Base-by-base conservation (phyloP, 2,888 invertebrate species). In the Diarsia brunnea region DNA sequence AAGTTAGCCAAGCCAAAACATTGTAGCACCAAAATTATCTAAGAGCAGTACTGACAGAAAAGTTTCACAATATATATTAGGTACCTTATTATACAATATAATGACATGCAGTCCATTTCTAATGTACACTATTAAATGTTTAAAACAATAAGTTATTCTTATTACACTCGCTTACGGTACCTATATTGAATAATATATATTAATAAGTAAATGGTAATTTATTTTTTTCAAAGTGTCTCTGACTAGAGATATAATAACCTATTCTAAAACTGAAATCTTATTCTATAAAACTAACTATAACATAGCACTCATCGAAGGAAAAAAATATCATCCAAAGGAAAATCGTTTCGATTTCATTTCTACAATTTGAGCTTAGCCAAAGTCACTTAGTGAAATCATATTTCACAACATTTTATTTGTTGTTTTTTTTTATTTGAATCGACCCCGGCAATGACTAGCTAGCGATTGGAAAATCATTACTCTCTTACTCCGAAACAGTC, bases 161-260 rank as follows among this genome's bases (percentile, higher is more conserved):
- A 93, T 91, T 92, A 94, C 93, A 95, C 92, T 92, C 93, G 91
- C 93, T 93, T 94, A 94, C 86, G 91, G 93, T 94, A 94, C 92
- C 93, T 93, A 94, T 90, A 85, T 89, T 91, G 90, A 93, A 94
- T 93, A 93, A 93, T 93, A 93, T 93, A 95, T 93, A 94, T 93
- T 94, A 94, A 95, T 95, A 95, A 94, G 93, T 95, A 95, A 95
- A 95, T 96, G 96, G 96, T 96, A 96, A 95, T 95, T 94, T 92
- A 89, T 84, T 92, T 92, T 94, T 93, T 93, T 94, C 93, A 95
- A 94, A 94, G 90, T 92, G 93, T 96, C 96, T 95, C 96, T 96
- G 96, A 96, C 96, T 96, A 96, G 96, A 96, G 95, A 96, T 95
- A 94, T 92, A 93, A 94, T 92, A 93, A 92, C 90, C 93, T 95